Evolutionary conservation across 35 echinoderm and acorn worm species (phyloP).

Genomic region (Heliocidaris erythrogramma): DNA sequence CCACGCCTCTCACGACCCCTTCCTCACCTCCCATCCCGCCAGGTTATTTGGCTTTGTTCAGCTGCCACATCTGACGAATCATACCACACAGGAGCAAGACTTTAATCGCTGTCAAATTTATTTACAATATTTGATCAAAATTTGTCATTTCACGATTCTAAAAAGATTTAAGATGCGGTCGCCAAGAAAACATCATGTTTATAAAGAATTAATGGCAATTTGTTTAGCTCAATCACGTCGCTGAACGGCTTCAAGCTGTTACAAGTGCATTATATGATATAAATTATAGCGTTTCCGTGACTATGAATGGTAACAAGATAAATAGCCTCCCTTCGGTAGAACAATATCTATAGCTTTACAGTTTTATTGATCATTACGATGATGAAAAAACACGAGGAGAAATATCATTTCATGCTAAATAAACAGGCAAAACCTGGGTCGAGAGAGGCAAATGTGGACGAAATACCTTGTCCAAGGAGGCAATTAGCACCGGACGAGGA

Average conservation of each 20-base stretch:
- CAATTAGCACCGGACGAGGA: too few species aligned
- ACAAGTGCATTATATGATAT: neutral
- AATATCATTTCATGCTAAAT: too few species aligned
- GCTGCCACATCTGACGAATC: neutral
- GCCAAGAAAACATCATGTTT: neutral
- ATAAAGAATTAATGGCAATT: neutral
- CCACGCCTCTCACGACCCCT: neutral
- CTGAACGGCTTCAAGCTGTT: neutral
- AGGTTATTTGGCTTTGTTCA: too few species aligned
- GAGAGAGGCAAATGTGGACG: too few species aligned
- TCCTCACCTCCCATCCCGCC: neutral
- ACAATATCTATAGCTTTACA: too few species aligned
- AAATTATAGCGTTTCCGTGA: neutral
- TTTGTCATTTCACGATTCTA: neutral
- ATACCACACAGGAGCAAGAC: slow-evolving; percentile 7
- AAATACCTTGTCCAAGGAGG: too few species aligned
- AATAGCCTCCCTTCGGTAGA: neutral
- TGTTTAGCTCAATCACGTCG: neutral
- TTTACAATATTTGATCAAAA: neutral
- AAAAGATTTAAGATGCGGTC: neutral
- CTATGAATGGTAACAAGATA: neutral
- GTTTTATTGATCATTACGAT: too few species aligned
- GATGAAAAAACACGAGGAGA: too few species aligned
- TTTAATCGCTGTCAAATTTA: neutral
- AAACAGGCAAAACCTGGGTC: too few species aligned